Evolutionary conservation across 2,113 vertebrate species (phyloP).

Genomic region (Beaufortia kweichowensis): DNA sequence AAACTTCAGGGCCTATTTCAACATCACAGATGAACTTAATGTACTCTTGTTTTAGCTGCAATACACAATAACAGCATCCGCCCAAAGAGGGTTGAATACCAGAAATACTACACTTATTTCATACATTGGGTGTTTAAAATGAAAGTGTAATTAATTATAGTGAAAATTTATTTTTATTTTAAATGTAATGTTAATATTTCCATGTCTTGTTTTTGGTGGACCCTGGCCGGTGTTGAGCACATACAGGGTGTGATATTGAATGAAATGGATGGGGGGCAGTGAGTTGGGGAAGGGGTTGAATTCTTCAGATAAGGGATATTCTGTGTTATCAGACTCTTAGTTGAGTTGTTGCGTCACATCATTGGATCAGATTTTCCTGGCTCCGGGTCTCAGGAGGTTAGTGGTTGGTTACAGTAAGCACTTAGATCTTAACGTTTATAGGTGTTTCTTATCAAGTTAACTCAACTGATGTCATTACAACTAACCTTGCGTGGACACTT

Average conservation of each 20-base stretch:
- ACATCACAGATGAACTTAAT: neutral
- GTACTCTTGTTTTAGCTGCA: neutral
- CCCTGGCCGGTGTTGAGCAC: neutral
- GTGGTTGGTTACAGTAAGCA: conserved; percentile 29
- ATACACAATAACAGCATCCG: neutral
- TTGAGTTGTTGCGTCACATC: conserved; percentile 15
- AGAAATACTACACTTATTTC: neutral
- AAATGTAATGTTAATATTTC: too few species aligned
- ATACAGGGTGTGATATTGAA: neutral
- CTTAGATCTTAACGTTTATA: neutral
- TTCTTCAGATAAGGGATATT: conserved; percentile 39
- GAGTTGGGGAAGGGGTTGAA: neutral
- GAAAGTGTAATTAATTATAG: neutral
- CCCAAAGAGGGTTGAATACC: neutral
- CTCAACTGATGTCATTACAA: neutral
- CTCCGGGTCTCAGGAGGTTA: conserved; percentile 1
- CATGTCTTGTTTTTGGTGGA: neutral
- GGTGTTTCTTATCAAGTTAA: conserved; percentile 6
- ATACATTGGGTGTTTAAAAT: neutral
- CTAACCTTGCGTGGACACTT: neutral
- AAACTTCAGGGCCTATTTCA: neutral
- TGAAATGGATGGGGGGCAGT: neutral
- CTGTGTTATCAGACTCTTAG: conserved; percentile 21
- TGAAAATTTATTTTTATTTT: too few species aligned
- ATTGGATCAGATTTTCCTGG: conserved; percentile 1